Evolutionary conservation across 2,113 vertebrate genomes (phyloP).

Genomic region (Lonchura striata): DNA sequence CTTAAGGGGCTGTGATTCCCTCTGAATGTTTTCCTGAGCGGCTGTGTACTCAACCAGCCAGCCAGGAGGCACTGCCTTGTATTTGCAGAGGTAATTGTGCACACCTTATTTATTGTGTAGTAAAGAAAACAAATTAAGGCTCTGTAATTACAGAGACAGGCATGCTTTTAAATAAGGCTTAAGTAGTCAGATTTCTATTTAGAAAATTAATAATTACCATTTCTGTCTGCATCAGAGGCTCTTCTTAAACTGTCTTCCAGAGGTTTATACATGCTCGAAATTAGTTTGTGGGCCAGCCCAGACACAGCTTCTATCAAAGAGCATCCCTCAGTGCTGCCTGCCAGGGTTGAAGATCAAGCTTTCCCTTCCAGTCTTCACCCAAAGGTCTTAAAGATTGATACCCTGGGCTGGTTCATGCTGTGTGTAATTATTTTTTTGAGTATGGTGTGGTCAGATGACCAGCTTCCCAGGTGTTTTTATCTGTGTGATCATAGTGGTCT

Average conservation of each 20-base stretch:
- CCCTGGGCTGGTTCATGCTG: not conserved
- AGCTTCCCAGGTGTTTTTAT: not conserved
- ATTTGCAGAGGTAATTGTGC: slow-evolving; percentile 53
- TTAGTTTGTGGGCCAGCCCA: not conserved
- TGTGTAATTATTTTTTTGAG: not conserved
- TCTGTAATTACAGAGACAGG: slow-evolving; percentile 70
- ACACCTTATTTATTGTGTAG: slow-evolving; percentile 69
- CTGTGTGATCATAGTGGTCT: not conserved
- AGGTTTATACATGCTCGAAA: not conserved
- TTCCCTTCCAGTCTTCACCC: not conserved
- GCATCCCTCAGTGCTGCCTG: not conserved
- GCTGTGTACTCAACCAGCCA: not conserved
- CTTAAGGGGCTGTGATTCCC: not conserved
- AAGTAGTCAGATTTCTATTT: slow-evolving; percentile 67
- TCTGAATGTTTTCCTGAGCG: not conserved
- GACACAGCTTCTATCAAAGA: not conserved
- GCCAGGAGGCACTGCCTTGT: not conserved
- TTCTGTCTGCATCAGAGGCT: not conserved
- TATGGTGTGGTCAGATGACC: not conserved
- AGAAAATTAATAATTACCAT: slow-evolving; percentile 70
- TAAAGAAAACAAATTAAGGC: slow-evolving; percentile 78
- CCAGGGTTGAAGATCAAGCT: not conserved
- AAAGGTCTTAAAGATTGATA: not conserved
- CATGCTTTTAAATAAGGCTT: slow-evolving; percentile 69
- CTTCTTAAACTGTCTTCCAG: slow-evolving; percentile 9